Evolutionary conservation across 1,140 invertebrate genomes (phyloP), one percentile per base, ranked within the genome.

Genomic region (Phocides pigmalion): DNA sequence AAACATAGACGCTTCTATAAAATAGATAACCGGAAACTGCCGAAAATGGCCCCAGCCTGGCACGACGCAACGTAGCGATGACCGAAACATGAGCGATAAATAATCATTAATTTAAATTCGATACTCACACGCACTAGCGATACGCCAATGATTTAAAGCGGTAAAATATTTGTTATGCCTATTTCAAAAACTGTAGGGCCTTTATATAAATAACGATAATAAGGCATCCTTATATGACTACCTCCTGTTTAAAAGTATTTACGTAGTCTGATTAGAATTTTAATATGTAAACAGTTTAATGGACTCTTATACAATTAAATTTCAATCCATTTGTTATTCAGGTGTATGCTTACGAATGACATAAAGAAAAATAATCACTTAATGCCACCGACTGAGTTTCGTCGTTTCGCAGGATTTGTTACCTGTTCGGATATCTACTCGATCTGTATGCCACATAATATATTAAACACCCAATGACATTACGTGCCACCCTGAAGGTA

Each of bases 101-200:
- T 87, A 76, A 87, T 81, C 68, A 79, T 83, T 87, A 77, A 89
- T 89, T 84, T 80, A 79, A 82, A 85, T 82, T 85, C 86, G 77
- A 83, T 77, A 79, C 77, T 82, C 74, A 77, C 79, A 87, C 82
- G 73, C 75, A 69, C 65, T 74, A 76, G 51, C 75, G 74, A 87
- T 81, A 80, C 64, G 58, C 42, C 54, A 53, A 76, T 87, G 78
- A 87, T 84, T 86, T 81, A 88, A 73, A 64, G 75, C 58, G 20
- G 41, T 72, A 49, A 69, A 76, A 81, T 81, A 74, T 78, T 76
- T 84, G 68, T 76, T 68, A 72, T 58, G 64, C 56, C 56, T 49
- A 61, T 49, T 61, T 61, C 44, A 49, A 61, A 49, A 16, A 22
- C 28, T 61, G 56, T 49, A 61, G 28, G 22, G 42, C 44, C 25